Percentiles rank a stretch among this genome's conserved stretches.
phyloP scores from a whole-genome alignment of 2,113 vertebrate genomes.

The Oreochromis tanganicae region DNA sequence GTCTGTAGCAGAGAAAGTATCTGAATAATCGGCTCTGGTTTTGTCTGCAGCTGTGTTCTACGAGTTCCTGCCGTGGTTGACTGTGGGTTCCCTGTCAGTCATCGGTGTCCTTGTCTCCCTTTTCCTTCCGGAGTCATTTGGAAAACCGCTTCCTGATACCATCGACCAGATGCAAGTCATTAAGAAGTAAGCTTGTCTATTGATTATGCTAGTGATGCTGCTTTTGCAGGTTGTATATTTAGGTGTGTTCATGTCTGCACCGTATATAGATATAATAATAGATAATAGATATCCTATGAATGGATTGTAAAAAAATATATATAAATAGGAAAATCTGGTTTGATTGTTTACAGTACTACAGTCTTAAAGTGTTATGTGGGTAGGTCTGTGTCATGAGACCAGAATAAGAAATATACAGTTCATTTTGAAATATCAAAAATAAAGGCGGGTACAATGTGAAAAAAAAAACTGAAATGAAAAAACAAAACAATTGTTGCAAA shows the following conservation, averaged over 20 bases:
- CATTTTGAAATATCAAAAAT: background rate
- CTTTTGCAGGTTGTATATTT: background rate
- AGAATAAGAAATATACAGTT: background rate
- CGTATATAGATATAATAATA: background rate
- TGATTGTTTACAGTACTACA: background rate
- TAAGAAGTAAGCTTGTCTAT: conserved; percentile 3
- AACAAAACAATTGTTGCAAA: background rate
- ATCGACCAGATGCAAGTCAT: conserved; percentile 22
- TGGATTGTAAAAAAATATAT: background rate
- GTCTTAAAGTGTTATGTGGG: background rate
- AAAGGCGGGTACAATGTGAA: background rate
- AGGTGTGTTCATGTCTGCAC: background rate
- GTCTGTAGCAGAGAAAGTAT: background rate
- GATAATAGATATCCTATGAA: background rate
- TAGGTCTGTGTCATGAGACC: background rate
- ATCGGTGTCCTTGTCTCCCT: conserved; percentile 8
- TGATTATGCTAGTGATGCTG: background rate
- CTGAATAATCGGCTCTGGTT: background rate
- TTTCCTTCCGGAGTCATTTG: conserved; percentile 49
- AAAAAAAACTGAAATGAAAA: background rate
- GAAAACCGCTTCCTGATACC: conserved; percentile 26
- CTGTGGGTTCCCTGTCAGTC: conserved; percentile 20
- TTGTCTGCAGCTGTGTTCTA: conserved; percentile 4
- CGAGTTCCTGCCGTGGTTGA: conserved; percentile 34
- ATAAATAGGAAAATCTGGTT: background rate